Evolutionary conservation across 1,140 invertebrate species (phyloP).

Genomic region (Pollicipes pollicipes): DNA sequence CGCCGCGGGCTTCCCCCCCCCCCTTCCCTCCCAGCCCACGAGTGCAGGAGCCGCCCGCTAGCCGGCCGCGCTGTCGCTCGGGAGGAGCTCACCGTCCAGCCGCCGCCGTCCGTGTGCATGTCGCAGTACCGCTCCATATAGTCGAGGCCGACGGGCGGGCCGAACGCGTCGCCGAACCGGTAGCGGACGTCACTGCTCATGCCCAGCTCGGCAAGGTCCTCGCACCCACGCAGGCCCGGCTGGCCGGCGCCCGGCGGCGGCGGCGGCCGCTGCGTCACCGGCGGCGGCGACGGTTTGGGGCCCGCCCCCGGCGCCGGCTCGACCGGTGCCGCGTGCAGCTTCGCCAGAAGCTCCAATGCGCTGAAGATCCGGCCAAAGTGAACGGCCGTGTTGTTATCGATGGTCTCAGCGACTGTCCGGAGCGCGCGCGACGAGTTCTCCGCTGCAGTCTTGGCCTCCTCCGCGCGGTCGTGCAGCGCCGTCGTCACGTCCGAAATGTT

Average conservation of each 20-base stretch:
- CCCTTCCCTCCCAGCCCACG: too few relatives aligned
- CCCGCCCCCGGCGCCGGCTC: not conserved
- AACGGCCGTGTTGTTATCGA: not conserved
- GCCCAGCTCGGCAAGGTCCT: conserved; percentile 10
- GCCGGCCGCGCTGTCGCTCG: too few relatives aligned
- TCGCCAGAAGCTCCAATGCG: not conserved
- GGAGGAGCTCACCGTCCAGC: conserved; percentile 32
- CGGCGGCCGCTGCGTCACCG: not conserved
- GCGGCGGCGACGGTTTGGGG: not conserved
- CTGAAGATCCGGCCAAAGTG: not conserved
- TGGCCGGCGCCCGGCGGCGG: conserved; percentile 8
- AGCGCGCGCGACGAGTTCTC: not conserved
- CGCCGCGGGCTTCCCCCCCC: too few relatives aligned
- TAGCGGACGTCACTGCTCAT: not conserved
- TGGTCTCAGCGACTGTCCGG: not conserved
- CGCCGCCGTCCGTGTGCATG: conserved; percentile 24
- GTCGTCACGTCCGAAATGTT: not conserved
- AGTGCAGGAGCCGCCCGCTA: too few relatives aligned
- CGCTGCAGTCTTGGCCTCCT: not conserved
- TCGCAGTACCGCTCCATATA: conserved; percentile 26
- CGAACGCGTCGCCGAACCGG: conserved; percentile 27
- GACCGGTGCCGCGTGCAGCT: not conserved
- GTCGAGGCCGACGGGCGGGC: not conserved
- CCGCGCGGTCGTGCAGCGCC: not conserved
- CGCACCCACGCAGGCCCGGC: conserved; percentile 10